These are phyloP conservation scores for Lordiphosa stackelbergi DNA, from an alignment of 1,140 invertebrate species.

Conservation along the genomic window DNA sequence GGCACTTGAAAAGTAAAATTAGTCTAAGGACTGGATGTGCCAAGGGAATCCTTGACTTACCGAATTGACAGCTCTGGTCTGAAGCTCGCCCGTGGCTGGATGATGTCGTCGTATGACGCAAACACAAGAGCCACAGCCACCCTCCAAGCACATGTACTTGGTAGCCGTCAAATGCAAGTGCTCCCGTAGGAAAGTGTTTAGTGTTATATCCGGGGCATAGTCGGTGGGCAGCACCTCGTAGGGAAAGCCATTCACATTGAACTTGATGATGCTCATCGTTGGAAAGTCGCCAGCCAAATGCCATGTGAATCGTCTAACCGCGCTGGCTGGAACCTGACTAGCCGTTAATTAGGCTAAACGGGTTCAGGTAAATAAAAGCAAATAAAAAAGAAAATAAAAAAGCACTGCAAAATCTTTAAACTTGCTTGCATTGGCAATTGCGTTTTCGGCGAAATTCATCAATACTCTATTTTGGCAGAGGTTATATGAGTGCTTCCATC, in stretches of 20 bases:
- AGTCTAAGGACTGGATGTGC: neutral
- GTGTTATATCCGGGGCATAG: slow-evolving; percentile 78
- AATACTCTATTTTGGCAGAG: neutral
- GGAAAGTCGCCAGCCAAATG: slow-evolving; percentile 24
- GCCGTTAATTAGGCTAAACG: slow-evolving; percentile 42
- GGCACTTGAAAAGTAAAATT: slow-evolving; percentile 79
- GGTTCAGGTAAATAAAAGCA: slow-evolving; percentile 15
- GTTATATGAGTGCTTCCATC: too few species aligned
- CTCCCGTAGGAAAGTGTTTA: slow-evolving; percentile 84
- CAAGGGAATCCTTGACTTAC: slow-evolving; percentile 79
- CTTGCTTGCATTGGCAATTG: neutral
- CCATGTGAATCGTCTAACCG: slow-evolving; percentile 28
- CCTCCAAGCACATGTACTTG: slow-evolving; percentile 89
- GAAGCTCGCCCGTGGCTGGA: slow-evolving; percentile 78
- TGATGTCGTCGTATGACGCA: slow-evolving; percentile 81
- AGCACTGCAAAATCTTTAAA: slow-evolving; percentile 14
- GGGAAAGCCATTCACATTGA: slow-evolving; percentile 58
- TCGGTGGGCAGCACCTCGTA: slow-evolving; percentile 51
- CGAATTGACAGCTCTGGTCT: slow-evolving; percentile 85
- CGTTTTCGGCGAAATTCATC: neutral
- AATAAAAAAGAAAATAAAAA: slow-evolving; percentile 6
- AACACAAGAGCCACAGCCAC: slow-evolving; percentile 89
- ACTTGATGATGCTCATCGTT: slow-evolving; percentile 60
- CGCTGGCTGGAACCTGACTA: slow-evolving; percentile 37
- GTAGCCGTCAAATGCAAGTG: slow-evolving; percentile 85